phyloP scores from a whole-genome alignment of 2,797 vertebrate genomes.

The Fistularia tabacaria region DNA sequence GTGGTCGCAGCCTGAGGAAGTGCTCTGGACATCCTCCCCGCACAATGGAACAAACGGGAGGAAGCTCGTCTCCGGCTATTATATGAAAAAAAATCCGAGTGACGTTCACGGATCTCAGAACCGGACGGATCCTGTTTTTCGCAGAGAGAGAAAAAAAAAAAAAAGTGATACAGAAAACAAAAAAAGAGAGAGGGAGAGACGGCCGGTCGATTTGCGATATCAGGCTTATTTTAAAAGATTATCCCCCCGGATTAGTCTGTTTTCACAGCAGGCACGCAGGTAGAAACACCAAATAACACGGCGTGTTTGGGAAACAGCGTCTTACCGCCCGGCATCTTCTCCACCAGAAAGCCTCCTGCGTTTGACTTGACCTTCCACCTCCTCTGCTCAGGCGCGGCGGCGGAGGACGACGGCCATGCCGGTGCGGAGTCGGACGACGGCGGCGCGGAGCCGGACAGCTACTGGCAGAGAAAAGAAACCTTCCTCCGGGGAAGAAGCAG shows the following conservation, averaged over 20 bases:
- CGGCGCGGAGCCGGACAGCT: constrained; percentile 63
- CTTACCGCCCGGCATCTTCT: constrained; percentile 2
- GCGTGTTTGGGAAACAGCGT: constrained; percentile 31
- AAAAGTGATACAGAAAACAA: no score
- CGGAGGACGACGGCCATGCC: constrained; percentile 56
- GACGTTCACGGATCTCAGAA: background rate
- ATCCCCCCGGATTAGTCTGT: constrained; percentile 15
- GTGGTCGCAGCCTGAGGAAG: constrained; percentile 47
- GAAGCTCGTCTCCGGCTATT: constrained; percentile 34
- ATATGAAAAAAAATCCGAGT: constrained; percentile 5
- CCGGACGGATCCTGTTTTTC: no score
- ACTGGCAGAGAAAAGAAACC: constrained; percentile 78
- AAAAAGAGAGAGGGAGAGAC: no score
- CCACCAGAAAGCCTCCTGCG: background rate
- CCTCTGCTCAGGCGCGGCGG: constrained; percentile 22
- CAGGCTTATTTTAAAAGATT: no score
- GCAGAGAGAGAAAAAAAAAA: no score
- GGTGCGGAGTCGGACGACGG: constrained; percentile 62
- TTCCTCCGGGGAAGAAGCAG: constrained; percentile 67
- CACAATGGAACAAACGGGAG: constrained; percentile 60
- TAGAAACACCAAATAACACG: background rate
- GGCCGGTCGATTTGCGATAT: no score
- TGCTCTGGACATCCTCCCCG: constrained; percentile 61
- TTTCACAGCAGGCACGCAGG: constrained; percentile 12
- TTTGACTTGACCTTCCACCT: background rate